A percentile compares a stretch with the other conserved stretches of the same genome.
These are phyloP conservation scores for Hiodon alosoides DNA, from an alignment of 2,113 vertebrate genomes.

Conservation along the genomic window DNA sequence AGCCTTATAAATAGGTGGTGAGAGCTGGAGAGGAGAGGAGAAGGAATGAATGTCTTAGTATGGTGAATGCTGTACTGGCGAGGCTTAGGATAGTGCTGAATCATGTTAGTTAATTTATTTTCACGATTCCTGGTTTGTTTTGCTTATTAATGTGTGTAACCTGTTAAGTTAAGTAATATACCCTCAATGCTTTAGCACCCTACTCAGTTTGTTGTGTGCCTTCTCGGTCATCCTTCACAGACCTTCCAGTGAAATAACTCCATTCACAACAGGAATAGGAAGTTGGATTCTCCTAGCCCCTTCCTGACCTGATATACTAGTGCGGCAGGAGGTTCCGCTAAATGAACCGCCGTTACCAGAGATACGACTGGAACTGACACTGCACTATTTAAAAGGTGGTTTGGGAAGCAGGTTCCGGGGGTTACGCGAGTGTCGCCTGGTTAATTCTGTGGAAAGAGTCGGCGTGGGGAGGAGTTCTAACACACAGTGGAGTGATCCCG, in stretches of 20 bases:
- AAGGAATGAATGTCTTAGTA: no score
- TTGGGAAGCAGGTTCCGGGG: neutral
- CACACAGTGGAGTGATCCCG: neutral
- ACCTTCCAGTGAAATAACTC: neutral
- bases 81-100: no score
- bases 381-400: neutral
- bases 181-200: no score
- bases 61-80: no score
- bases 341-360: slow-evolving; percentile 15
- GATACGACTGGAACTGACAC: slow-evolving; percentile 1
- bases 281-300: slow-evolving; percentile 15
- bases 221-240: neutral
- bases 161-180: no score
- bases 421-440: neutral
- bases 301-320: slow-evolving; percentile 29
- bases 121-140: no score
- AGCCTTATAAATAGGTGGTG: no score
- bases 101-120: no score
- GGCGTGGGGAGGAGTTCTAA: neutral
- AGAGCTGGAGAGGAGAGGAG: no score
- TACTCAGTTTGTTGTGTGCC: no score
- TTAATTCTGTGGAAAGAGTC: neutral
- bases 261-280: neutral
- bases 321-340: slow-evolving; percentile 4
- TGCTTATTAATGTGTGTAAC: no score